Percentiles rank a stretch among this genome's conserved stretches.
Evolutionary conservation across 2,113 vertebrate species (phyloP).

Genomic region (Sprattus sprattus): DNA sequence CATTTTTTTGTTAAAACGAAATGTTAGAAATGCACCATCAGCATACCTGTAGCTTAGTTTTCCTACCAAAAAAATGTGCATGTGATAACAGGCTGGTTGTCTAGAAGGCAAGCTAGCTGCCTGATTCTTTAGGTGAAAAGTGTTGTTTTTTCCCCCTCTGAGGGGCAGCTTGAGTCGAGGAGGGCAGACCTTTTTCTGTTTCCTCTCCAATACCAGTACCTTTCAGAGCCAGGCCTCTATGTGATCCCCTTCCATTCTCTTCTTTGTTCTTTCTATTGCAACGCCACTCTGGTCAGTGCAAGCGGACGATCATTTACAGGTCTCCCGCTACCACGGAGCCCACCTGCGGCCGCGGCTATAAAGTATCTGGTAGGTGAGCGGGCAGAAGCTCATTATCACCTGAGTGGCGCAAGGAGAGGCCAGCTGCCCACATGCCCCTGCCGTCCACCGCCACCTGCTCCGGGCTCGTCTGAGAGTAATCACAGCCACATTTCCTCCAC

Average conservation of each 20-base stretch:
- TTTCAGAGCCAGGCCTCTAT: too few species aligned
- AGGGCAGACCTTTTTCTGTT: too few species aligned
- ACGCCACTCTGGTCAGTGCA: background rate
- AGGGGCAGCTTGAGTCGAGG: too few species aligned
- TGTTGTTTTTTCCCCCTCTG: too few species aligned
- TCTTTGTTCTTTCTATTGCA: background rate
- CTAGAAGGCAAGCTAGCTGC: too few species aligned
- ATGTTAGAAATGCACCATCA: too few species aligned
- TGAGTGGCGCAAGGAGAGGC: background rate
- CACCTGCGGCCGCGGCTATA: background rate
- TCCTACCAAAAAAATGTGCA: too few species aligned
- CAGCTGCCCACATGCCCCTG: background rate
- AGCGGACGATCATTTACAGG: background rate
- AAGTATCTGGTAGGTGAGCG: background rate
- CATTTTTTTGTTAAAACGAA: too few species aligned
- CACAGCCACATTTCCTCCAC: background rate
- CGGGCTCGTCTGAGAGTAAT: background rate
- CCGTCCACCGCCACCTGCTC: background rate
- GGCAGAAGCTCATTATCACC: conserved; percentile 1
- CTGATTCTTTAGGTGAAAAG: too few species aligned
- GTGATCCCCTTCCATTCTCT: background rate
- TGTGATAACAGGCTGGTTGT: too few species aligned
- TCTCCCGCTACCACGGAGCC: background rate
- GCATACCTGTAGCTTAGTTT: too few species aligned
- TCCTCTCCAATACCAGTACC: too few species aligned